Evolutionary conservation across 2,888 invertebrate species (phyloP), one percentile per base, ranked within the genome.

Genomic region (Amphipyra tragopoginis): DNA sequence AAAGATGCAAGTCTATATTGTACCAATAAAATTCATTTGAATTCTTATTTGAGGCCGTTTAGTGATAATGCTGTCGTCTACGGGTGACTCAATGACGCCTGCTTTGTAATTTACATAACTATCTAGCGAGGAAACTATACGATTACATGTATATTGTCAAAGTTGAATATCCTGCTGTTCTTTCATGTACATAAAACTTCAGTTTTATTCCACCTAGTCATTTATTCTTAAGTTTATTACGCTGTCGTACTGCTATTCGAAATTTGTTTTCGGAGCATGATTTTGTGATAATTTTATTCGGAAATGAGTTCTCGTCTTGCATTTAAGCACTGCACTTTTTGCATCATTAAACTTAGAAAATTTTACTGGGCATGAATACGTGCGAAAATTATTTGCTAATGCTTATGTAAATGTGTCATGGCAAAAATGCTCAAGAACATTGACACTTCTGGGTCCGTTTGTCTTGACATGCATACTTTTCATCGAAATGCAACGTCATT

Each of bases 41-140:
- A 50, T 55, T 39, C 44, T 52, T 51, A 38, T 49, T 49, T 61
- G 49, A 50, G 36, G 21, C 38, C 26, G 45, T 53, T 45, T 61
- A 49, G 40, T 54, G 14, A 15, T 60, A 40, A 14, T 40, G 9
- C n/a, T 52, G 15, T 54, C 15, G 15, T 62, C 63, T 61, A 54
- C 13, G 15, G 39, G 56, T 67, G 61, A 65, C 48, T 72, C 66
- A 63, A 75, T 77, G 64, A 55, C 54, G 53, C 54, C 40, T 54
- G 49, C 45, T 47, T 52, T 50, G 48, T 55, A 51, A 79, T 77
- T 73, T 68, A 73, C 65, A 73, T 64, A 62, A 65, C 48, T 58
- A 65, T 67, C 59, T 54, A 49, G 40, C 38, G n/a, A 65, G 7
- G 36, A 56, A 60, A 63, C 43, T 52, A 34, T 29, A 59, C 49